Conservation (phyloP, 2,888 invertebrate species). For the Nebria brevicollis region DNA sequence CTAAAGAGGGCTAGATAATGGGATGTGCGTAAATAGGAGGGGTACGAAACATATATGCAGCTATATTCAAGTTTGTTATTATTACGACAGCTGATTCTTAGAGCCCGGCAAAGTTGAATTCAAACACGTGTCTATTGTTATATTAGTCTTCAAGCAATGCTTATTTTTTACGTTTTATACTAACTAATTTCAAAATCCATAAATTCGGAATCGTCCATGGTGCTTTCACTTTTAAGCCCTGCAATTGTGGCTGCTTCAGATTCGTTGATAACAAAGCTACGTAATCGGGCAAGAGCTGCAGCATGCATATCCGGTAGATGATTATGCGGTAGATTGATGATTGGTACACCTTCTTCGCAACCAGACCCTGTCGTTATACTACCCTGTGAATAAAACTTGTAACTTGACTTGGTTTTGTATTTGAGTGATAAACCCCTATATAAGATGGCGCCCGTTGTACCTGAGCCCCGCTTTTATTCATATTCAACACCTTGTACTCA, state of each 20-base stretch:
- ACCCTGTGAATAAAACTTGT: constrained; percentile 52
- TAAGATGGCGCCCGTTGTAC: background rate
- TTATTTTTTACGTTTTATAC: background rate
- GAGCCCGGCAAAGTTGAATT: too few species aligned
- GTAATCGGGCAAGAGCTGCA: constrained; percentile 59
- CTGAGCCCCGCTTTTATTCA: constrained; percentile 11
- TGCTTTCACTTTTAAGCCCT: background rate
- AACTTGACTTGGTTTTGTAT: background rate
- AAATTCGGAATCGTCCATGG: background rate
- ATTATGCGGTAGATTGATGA: constrained; percentile 62
- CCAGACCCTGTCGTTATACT: constrained; percentile 60
- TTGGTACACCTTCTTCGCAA: constrained; percentile 54
- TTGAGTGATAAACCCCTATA: too few species aligned
- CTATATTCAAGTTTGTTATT: too few species aligned
- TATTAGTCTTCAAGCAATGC: background rate
- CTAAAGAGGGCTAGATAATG: too few species aligned
- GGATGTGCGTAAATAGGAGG: too few species aligned
- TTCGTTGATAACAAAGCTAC: constrained; percentile 55
- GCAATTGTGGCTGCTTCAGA: constrained; percentile 41
- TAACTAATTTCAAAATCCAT: background rate
- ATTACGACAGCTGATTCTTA: too few species aligned
- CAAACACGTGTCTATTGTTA: background rate
- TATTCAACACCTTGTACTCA: background rate
- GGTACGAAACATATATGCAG: too few species aligned
- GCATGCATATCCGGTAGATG: constrained; percentile 62